A percentile compares a stretch with the other conserved stretches of the same genome.
phyloP scores from a whole-genome alignment of 1,140 invertebrate species.

The Sycophila sp. region DNA sequence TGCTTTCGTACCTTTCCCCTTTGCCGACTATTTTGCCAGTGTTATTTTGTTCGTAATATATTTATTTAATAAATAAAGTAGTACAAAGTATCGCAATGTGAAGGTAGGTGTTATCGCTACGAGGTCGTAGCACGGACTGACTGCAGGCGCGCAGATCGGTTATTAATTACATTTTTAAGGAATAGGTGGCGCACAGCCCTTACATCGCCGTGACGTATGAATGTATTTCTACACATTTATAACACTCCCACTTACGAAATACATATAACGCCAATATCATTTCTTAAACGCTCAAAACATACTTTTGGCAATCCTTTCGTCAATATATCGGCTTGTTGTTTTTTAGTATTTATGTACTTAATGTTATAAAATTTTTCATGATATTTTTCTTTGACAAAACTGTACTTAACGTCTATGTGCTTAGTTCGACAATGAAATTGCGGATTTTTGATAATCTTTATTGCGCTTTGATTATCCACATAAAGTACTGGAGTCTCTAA shows the following conservation, averaged over 20 bases:
- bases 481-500: not conserved
- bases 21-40: too few relatives aligned
- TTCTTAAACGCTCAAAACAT: conserved; percentile 10
- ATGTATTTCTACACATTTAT: too few relatives aligned
- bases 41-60: too few relatives aligned
- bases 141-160: too few relatives aligned
- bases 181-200: too few relatives aligned
- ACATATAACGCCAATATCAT: not conserved
- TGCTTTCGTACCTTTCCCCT: too few relatives aligned
- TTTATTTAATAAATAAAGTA: too few relatives aligned
- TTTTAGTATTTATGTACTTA: conserved; percentile 31
- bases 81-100: too few relatives aligned
- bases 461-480: conserved; percentile 47
- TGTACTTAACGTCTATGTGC: conserved; percentile 51
- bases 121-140: too few relatives aligned
- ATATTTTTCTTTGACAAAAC: conserved; percentile 47
- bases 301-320: conserved; percentile 24
- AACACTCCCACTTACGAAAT: not conserved
- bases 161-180: too few relatives aligned
- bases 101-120: too few relatives aligned
- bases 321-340: conserved; percentile 26
- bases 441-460: conserved; percentile 41
- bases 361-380: conserved; percentile 34
- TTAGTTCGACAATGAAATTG: conserved; percentile 44
- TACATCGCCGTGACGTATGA: too few relatives aligned